Evolutionary conservation across 2,888 invertebrate genomes (phyloP).

Genomic region (Agelastica alni): DNA sequence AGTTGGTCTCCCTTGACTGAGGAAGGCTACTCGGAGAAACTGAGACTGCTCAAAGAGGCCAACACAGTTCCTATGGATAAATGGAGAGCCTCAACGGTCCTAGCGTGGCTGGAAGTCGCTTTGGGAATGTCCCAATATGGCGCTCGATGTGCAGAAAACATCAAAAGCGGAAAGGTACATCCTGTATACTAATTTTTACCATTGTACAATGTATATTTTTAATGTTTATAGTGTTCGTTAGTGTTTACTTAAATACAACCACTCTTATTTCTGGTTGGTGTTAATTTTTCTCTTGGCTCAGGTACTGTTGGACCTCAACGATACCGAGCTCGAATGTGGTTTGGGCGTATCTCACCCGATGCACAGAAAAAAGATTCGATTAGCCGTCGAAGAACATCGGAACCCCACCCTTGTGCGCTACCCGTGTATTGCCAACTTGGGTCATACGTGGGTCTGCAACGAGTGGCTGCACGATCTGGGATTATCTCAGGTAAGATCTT

Average conservation of each 20-base stretch:
- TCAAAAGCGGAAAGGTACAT: slow-evolving; percentile 93
- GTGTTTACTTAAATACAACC: too few relatives aligned
- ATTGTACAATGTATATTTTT: too few relatives aligned
- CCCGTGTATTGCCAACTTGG: slow-evolving; percentile 83
- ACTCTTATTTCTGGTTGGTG: too few relatives aligned
- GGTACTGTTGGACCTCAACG: slow-evolving; percentile 89
- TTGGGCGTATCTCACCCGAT: slow-evolving; percentile 90
- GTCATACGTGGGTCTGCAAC: slow-evolving; percentile 91
- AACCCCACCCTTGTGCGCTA: slow-evolving; percentile 86
- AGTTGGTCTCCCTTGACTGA: slow-evolving; percentile 70
- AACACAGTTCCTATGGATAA: slow-evolving; percentile 83
- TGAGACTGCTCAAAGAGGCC: slow-evolving; percentile 77
- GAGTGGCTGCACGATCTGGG: slow-evolving; percentile 94
- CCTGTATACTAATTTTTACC: too few relatives aligned
- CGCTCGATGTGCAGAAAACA: slow-evolving; percentile 86
- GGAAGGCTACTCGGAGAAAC: slow-evolving; percentile 77
- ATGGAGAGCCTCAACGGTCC: slow-evolving; percentile 91
- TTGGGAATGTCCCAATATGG: slow-evolving; percentile 95
- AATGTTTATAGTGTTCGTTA: too few relatives aligned
- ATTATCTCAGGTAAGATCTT: slow-evolving; percentile 67
- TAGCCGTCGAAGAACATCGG: slow-evolving; percentile 91
- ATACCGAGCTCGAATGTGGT: slow-evolving; percentile 88
- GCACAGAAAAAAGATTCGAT: slow-evolving; percentile 88
- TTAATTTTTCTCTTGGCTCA: slow-evolving; percentile 72
- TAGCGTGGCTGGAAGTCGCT: slow-evolving; percentile 93